Evolutionary conservation across 2,797 vertebrate genomes (phyloP), one percentile per base, ranked within the genome.

Genomic region (Schizothorax lantsangensis): DNA sequence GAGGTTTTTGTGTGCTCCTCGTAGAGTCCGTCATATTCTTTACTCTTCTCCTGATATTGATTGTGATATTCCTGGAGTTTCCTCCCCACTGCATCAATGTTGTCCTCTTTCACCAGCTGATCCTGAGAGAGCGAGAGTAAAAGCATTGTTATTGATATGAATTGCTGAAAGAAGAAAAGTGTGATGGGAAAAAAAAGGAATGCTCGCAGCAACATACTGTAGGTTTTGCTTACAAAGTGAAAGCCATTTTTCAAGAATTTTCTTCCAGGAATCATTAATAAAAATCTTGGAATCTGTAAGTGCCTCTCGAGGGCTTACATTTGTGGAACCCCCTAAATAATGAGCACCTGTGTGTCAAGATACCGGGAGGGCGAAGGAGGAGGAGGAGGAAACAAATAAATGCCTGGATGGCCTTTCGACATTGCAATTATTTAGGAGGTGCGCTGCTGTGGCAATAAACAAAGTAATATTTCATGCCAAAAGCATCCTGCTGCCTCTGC

Each of bases 41-140:
- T 97, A 93, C 97, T 99, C 93, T 98, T 98, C 90, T 99, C 97
- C 93, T 99, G 98, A 93, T 97, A 98, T 89, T 98, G 97, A 91
- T 93, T 95, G 89, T 99, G 97, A 90, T 97, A 98, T 90, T 99
- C 98, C 92, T 98, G 97, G 85, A 99, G 96, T 91, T 98, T 98
- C 95, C 97, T 98, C 75, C 97, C 98, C 38, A 98, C 98, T 11
- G 97, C 97, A 68, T 99, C 97, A 57, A 98, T 97, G 86, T 96
- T 98, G 91, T 99, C 97, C 95, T 99, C 98, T 95, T 99, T 98
- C 78, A 99, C 97, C 93, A 98, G 93, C 91, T 98, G 97, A 94
- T 99, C 97, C 98, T 99, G 90, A 75, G 95, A 89, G 94, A 96
- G 92, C 94, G 95, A 89, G 94, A 95, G 0, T 94, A 95, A 88